Evolutionary conservation across 2,113 vertebrate species (phyloP).

Genomic region (Halcyon malimbica): DNA sequence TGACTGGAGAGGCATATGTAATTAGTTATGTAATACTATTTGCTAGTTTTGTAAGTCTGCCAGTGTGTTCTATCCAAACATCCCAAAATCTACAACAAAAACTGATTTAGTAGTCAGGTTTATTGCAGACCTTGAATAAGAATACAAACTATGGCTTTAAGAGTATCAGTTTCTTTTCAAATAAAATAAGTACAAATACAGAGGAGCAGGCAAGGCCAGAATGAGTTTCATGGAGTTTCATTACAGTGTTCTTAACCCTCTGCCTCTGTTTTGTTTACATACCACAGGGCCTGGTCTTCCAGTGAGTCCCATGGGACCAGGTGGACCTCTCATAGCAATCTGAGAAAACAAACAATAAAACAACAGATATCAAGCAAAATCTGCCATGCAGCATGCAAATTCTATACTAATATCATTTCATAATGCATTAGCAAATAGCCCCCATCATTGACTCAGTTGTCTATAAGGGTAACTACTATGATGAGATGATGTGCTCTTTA

Average conservation of each 20-base stretch:
- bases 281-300: constrained; percentile 98
- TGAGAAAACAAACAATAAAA: constrained; percentile 63
- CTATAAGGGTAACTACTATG: neutral
- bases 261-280: constrained; percentile 64
- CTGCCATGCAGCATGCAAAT: neutral
- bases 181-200: neutral
- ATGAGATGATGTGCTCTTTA: neutral
- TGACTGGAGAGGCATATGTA: neutral
- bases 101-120: neutral
- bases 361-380: neutral
- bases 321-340: constrained; percentile 95
- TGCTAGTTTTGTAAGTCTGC: neutral
- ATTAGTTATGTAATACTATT: neutral
- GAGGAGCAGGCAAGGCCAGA: neutral
- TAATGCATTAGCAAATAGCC: neutral
- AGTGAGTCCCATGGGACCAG: constrained; percentile 97
- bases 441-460: neutral
- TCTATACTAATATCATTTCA: neutral
- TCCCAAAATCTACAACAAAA: neutral
- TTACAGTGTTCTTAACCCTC: neutral
- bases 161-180: neutral
- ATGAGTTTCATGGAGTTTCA: neutral
- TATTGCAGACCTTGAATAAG: neutral
- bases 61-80: neutral
- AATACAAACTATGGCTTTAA: neutral